Base-by-base conservation (phyloP, 2,113 vertebrate genomes). In the Oryzias celebensis region DNA sequence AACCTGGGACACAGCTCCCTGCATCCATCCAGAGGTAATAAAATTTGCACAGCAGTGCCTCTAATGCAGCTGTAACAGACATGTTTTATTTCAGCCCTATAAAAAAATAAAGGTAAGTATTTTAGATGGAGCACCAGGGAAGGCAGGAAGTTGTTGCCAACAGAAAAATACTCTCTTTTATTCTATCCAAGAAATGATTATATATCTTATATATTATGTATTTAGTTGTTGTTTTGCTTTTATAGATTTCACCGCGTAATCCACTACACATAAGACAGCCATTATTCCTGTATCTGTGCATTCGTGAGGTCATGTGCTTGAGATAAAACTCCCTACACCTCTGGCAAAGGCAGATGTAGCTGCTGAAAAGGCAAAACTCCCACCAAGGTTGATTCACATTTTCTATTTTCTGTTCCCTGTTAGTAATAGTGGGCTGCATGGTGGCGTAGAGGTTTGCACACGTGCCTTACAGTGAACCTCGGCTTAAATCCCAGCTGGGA, bases 101-200 rank as follows among this genome's bases (percentile, higher is more conserved):
- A 43, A 23, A 58, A 63, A 77, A 62, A 58, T 52, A 48, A 18
- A 20, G 43, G 14, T 52, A 36, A 23, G 51, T 24, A n/a, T 58
- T 69, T 73, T 69, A 54, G 8, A 44, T 18, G 15, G 51, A 59
- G 23, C 18, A 53, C 22, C 47, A 22, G 15, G 46, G 43, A 42
- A 47, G 50, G 20, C 26, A 54, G 22, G 43, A 58, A 58, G 23
- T 26, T 46, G 52, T 7, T 53, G 17, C 48, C 61, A 20, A 41
- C 14, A 36, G 36, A 36, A 36, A 36, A 36, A 36, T 36, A 12
- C 10, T 10, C 26, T 28, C 7, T 28, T 28, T 28, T 20, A 20
- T 28, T 6, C 36, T 10, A 36, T 36, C 36, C 36, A 36, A 36
- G 10, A 36, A 36, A 36, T 36, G 36, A 36, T 36, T 13, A 28